Conservation (phyloP, 1,140 invertebrate species). For the Hylaeus volcanicus region DNA sequence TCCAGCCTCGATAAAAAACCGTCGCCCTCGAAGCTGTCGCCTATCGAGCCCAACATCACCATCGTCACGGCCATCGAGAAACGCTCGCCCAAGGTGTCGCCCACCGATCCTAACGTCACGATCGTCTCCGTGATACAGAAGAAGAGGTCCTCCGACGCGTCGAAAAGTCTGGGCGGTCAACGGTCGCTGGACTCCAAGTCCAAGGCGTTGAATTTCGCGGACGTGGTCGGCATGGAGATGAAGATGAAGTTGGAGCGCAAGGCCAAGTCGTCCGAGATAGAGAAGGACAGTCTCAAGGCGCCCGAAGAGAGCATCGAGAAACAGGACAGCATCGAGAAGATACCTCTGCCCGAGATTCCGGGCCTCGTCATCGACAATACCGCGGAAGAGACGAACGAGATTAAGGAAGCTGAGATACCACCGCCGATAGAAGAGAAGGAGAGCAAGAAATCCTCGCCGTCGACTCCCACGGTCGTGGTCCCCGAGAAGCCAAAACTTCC, state of each 20-base stretch:
- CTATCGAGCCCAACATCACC: conserved; percentile 72
- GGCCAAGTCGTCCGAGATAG: conserved; percentile 60
- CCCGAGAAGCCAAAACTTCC: conserved; percentile 57
- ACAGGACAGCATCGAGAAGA: conserved; percentile 78
- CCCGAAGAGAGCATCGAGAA: conserved; percentile 75
- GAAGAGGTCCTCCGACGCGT: conserved; percentile 66
- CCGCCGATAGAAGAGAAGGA: too few relatives aligned
- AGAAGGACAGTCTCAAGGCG: conserved; percentile 70
- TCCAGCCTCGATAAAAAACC: conserved; percentile 73
- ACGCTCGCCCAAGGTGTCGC: conserved; percentile 63
- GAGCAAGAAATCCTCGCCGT: neutral
- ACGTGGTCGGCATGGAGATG: conserved; percentile 75
- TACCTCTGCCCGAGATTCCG: conserved; percentile 77
- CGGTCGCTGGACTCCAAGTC: conserved; percentile 60
- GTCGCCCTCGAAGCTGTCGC: conserved; percentile 66
- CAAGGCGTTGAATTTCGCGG: conserved; percentile 71
- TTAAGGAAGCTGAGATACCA: conserved; percentile 21
- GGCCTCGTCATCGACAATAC: neutral
- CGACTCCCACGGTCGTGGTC: neutral
- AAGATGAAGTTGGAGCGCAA: conserved; percentile 73
- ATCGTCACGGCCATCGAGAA: conserved; percentile 71
- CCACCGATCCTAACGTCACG: conserved; percentile 72
- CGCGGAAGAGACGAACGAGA: neutral
- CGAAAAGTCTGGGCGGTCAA: conserved; percentile 39
- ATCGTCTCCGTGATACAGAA: conserved; percentile 76